Evolutionary conservation across 2,113 vertebrate species (phyloP), one percentile per base, ranked within the genome.

Genomic region (Chitala chitala): DNA sequence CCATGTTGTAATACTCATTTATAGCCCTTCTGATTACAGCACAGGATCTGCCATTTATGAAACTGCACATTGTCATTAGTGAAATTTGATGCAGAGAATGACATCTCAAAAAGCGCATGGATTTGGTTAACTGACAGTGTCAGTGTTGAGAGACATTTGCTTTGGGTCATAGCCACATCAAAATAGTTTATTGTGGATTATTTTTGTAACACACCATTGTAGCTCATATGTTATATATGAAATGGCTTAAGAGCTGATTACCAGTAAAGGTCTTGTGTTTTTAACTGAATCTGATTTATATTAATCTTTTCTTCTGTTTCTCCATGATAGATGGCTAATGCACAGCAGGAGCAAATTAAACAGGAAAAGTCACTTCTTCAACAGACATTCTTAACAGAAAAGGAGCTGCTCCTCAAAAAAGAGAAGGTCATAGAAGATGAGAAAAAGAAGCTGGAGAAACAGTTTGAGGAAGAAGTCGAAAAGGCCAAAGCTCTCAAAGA

Each of bases 381-480:
- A 75, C 90, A 95, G 88, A 93, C 87, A 24, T 98, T 98, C 86
- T 86, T 95, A 33, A 89, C 90, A 0, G 97, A 99, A 86, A 98
- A 98, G 55, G 93, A 98, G 1, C 84, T 87, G 77, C 82, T 98
- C 44, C 78, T 98, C 63, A 92, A 94, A 79, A 97, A 94, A 68
- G 96, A 99, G 79, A 94, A 88, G 71, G 88, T 93, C 66, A 93
- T 98, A 0, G 95, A 98, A 87, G 92, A 96, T 61, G 96, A 99
- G 85, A 99, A 95, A 80, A 84, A 77, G 7, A 95, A 89, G 79
- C 85, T 99, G 53, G 95, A 98, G 82, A 93, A 82, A 56, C 93
- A 95, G 58, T 98, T 95, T 82, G 90, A 92, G 69, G 92, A 93
- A 0, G 97, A 99, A 77, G 87, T 98, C 22, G 88, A 87, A 79